Evolutionary conservation across 2,113 vertebrate genomes (phyloP), one percentile per base, ranked within the genome.

Genomic region (Nycticebus coucang): DNA sequence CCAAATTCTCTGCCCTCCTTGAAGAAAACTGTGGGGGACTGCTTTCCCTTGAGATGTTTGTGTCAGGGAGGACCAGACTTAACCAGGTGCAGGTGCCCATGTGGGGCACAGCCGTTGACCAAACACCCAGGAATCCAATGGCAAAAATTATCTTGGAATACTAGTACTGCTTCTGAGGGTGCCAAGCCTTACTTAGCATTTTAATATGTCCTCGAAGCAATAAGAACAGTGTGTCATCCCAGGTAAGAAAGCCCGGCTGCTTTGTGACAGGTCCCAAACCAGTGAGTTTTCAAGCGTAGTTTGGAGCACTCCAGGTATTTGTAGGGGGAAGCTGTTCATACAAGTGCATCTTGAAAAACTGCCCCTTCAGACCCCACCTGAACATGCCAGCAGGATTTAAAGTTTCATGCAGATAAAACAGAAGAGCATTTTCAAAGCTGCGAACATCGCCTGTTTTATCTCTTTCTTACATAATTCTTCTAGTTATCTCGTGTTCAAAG

Each of bases 171-270:
- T 26, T 91, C 55, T 45, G 64, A 82, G 26, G 30, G 91, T 66
- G 81, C 19, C 26, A 94, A 94, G 57, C 13, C 35, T 95, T 53
- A 59, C 35, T 72, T 95, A 57, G n/a, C 50, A 71, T 88, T 94
- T 82, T 57, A 79, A 89, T 90, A 45, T 80, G 33, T 78, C n/a
- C 37, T 53, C 81, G 75, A 93, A 95, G 89, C 22, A 90, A 93
- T 81, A 87, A 93, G 41, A 92, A 87, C 28, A 45, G 9, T 87
- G 86, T 91, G 17, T 87, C 82, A 35, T 41, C 14, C 2, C 19
- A 55, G 66, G 72, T 77, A 93, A 90, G 83, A 92, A 84, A 94
- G 13, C 60, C 68, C 26, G 41, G 41, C 28, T 93, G 45, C 62
- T 80, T 33, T 55, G 17, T 64, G 85, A 66, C 13, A 78, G 37